A percentile compares a stretch with the other conserved stretches of the same genome.
These are phyloP conservation scores for Castor canadensis DNA, from an alignment of 2,113 vertebrate species.

Conservation along the genomic window DNA sequence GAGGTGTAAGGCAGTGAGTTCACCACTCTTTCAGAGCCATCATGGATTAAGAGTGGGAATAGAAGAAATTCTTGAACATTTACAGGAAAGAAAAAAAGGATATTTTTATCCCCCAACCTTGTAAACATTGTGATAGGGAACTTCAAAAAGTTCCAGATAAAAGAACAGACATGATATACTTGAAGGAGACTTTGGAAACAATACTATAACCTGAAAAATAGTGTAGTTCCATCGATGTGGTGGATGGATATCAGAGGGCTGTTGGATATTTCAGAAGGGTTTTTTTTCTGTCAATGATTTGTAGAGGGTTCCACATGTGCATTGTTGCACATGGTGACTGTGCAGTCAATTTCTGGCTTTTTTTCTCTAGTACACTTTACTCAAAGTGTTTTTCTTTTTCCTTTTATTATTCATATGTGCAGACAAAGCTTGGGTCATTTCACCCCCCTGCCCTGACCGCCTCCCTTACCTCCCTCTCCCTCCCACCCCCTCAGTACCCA, in stretches of 20 bases:
- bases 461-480: too few species aligned
- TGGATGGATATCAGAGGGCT: not conserved
- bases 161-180: not conserved
- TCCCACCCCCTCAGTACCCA: too few species aligned
- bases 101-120: not conserved
- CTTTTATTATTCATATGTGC: too few species aligned
- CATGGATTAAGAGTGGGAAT: not conserved
- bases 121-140: not conserved
- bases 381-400: not conserved
- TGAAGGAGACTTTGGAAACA: not conserved
- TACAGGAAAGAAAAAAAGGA: not conserved
- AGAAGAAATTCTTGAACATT: not conserved
- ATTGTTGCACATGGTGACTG: not conserved
- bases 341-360: not conserved
- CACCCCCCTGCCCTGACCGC: too few species aligned
- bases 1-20: not conserved
- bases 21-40: not conserved
- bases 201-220: accelerated
- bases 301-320: not conserved
- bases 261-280: not conserved
- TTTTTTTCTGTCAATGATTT: not conserved
- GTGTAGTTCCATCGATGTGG: not conserved
- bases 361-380: not conserved
- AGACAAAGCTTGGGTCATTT: too few species aligned
- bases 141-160: not conserved